These are phyloP conservation scores for Lepidonotus clava DNA, from an alignment of 2,888 invertebrate genomes.

Conservation along the genomic window DNA sequence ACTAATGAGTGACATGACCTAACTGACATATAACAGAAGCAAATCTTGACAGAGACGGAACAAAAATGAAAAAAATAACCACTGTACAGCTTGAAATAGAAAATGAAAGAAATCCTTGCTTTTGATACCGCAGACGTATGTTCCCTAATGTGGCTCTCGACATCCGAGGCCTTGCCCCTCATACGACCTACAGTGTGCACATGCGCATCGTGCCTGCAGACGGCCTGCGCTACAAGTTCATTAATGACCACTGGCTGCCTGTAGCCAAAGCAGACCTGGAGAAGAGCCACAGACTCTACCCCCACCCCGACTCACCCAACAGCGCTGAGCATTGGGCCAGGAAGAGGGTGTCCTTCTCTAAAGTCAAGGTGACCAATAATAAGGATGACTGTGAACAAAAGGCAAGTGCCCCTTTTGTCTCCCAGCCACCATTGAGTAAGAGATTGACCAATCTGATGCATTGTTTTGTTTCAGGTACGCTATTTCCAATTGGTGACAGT, in stretches of 20 bases:
- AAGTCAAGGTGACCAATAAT: constrained; percentile 57
- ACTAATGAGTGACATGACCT: too few relatives aligned
- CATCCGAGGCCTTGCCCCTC: constrained; percentile 27
- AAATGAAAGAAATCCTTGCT: too few relatives aligned
- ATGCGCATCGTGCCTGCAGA: constrained; percentile 55
- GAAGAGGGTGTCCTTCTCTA: constrained; percentile 53
- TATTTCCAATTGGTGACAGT: too few relatives aligned
- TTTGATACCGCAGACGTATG: constrained; percentile 59
- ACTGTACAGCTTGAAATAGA: too few relatives aligned
- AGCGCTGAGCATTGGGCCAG: constrained; percentile 51
- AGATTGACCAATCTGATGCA: too few relatives aligned
- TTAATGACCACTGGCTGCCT: constrained; percentile 52
- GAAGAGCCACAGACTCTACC: background rate
- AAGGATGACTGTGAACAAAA: too few relatives aligned
- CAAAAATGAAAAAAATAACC: too few relatives aligned
- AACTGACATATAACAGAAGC: too few relatives aligned
- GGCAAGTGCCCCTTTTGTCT: too few relatives aligned
- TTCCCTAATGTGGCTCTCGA: constrained; percentile 53
- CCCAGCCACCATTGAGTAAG: too few relatives aligned
- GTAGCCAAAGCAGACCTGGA: constrained; percentile 44
- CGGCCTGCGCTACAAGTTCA: constrained; percentile 51
- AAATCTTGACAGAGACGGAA: too few relatives aligned
- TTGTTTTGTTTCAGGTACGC: too few relatives aligned
- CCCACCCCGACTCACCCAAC: constrained; percentile 58
- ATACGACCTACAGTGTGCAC: constrained; percentile 23